A percentile compares a stretch with the other conserved stretches of the same genome.
Conservation (phyloP, 1,140 invertebrate species). For the Drosophila kepulauana region DNA sequence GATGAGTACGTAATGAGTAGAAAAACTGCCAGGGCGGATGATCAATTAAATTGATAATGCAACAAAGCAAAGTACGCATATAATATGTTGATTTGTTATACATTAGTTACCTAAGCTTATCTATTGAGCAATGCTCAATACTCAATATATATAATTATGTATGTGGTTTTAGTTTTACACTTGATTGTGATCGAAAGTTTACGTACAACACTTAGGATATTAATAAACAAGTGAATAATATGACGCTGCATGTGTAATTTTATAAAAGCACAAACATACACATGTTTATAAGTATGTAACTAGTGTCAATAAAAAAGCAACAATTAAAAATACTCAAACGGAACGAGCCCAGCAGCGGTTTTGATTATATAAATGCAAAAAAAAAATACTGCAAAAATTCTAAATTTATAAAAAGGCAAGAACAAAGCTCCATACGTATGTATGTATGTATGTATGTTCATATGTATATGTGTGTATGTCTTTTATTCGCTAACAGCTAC, state of each 20-base stretch:
- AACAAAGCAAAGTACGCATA: constrained; percentile 18
- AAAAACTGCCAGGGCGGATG: background rate
- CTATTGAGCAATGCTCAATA: background rate
- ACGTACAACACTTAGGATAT: background rate
- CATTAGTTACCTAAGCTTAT: constrained; percentile 19
- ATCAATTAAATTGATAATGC: constrained; percentile 19
- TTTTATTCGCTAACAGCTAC: constrained; percentile 77
- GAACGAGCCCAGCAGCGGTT: constrained; percentile 48
- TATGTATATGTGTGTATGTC: constrained; percentile 39
- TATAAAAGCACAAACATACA: constrained; percentile 9
- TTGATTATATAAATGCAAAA: constrained; percentile 59
- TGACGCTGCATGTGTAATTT: background rate
- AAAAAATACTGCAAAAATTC: constrained; percentile 53
- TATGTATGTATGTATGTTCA: constrained; percentile 18
- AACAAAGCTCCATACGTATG: constrained; percentile 39
- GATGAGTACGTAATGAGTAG: background rate
- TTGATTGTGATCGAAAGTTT: background rate
- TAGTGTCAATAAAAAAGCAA: constrained; percentile 37
- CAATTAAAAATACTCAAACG: constrained; percentile 55
- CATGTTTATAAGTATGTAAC: constrained; percentile 32
- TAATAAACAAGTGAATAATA: background rate
- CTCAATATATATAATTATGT: background rate
- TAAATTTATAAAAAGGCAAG: constrained; percentile 60
- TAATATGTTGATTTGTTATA: background rate
- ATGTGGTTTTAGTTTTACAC: too few relatives aligned